These are phyloP conservation scores for Chinchilla lanigera DNA, from an alignment of 2,113 vertebrate species.

Conservation along the genomic window DNA sequence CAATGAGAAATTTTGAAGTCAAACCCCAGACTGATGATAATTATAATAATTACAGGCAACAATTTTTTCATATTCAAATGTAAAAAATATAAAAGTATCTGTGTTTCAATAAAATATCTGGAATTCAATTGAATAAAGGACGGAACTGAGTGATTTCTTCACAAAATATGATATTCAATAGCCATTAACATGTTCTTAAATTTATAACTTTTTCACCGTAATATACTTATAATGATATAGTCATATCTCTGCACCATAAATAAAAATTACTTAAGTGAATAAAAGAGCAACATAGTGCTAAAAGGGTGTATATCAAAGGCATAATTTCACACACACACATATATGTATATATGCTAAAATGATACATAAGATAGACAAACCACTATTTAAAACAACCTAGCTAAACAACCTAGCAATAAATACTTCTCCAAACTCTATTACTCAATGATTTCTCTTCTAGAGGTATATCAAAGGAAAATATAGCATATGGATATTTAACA, in stretches of 20 bases:
- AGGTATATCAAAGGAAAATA: not conserved
- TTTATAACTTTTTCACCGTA: not conserved
- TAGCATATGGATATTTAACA: conserved; percentile 6
- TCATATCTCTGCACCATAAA: not conserved
- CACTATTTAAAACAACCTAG: not conserved
- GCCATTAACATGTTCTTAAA: not conserved
- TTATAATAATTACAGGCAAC: not conserved
- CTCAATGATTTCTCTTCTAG: not conserved
- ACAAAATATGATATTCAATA: not conserved
- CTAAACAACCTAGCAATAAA: too few species aligned
- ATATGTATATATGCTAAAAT: not conserved
- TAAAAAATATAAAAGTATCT: not conserved
- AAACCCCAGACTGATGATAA: not conserved
- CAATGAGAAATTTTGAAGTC: not conserved
- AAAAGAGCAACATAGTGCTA: not conserved
- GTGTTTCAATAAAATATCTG: not conserved
- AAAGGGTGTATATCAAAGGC: not conserved
- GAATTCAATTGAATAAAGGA: not conserved
- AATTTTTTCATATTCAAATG: conserved; percentile 6
- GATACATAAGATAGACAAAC: not conserved
- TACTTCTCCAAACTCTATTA: not conserved
- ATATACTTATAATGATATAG: not conserved
- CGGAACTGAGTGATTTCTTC: not conserved
- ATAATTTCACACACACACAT: not conserved
- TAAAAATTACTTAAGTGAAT: not conserved